Evolutionary conservation across 2,888 invertebrate genomes (phyloP), one percentile per base, ranked within the genome.

Genomic region (Zaprionus obscuricornis): DNA sequence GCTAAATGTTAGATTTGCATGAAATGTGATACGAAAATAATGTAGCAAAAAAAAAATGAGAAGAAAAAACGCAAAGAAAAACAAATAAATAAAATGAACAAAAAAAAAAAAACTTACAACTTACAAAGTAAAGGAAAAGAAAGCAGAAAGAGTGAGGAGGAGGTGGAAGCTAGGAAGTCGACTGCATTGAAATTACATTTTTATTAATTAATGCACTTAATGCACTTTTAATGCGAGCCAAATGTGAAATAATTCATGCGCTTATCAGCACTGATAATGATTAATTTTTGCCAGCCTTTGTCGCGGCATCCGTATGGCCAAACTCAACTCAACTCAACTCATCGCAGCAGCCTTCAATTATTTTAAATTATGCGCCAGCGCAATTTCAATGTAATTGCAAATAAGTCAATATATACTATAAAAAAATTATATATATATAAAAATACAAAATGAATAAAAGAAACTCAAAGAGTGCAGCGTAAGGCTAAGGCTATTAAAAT

Each of bases 181-280:
- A 17, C 7, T 13, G 24, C 20, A 8, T 40, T 55, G 42, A 50
- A 52, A 42, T 39, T 50, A 14, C 57, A 34, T 36, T 47, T 71
- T 66, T 66, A 74, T 74, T 77, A 79, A 77, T 81, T 79, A 77
- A 77, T 70, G 79, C 74, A 58, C 58, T 76, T 78, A 82, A 79
- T 79, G 82, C 74, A 76, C 70, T 82, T 67, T 79, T 81, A 79
- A 81, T 82, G 73, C 74, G 56, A 51, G 58, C 57, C 70, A 77
- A 78, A 78, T 75, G 81, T 73, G 67, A 77, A 81, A 81, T 77
- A 81, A 74, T 78, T 77, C 78, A 78, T 68, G 45, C 51, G 81
- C 77, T 78, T 78, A 78, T 78, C 78, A 78, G 58, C 81, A 51
- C 68, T 71, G 78, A 81, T 78, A 78, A 74, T 75, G 81, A 81